These are phyloP conservation scores for Lasius platythorax DNA, from an alignment of 2,888 invertebrate species.

Conservation along the genomic window DNA sequence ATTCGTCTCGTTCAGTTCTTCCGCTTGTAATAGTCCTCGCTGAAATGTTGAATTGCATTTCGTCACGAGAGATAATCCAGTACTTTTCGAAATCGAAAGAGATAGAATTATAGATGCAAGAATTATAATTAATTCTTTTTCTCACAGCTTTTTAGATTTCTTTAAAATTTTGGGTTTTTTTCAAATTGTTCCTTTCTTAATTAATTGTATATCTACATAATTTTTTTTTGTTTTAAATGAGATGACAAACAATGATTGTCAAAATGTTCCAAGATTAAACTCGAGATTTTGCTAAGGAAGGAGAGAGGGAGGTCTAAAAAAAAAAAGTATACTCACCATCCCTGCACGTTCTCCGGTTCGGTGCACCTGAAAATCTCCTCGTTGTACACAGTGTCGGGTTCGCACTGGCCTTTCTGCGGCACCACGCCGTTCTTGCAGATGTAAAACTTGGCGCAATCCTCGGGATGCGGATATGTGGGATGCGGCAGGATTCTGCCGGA, in stretches of 20 bases:
- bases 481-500: conserved; percentile 91
- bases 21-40: conserved; percentile 91
- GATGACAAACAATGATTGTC: not conserved
- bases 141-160: not conserved
- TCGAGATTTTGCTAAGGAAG: not conserved
- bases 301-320: not conserved
- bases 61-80: not conserved
- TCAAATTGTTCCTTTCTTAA: not conserved
- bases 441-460: conserved; percentile 94
- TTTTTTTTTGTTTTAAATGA: not conserved
- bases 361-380: conserved; percentile 92
- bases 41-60: conserved; percentile 85
- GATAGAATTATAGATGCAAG: not conserved
- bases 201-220: not conserved
- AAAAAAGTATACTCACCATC: conserved; percentile 89
- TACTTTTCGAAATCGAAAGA: not conserved
- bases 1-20: conserved; percentile 66
- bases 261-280: not conserved
- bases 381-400: conserved; percentile 92
- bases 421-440: conserved; percentile 92
- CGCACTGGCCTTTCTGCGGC: conserved; percentile 92
- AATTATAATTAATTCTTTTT: not conserved
- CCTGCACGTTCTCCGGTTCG: conserved; percentile 91
- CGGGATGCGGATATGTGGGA: conserved; percentile 92
- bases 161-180: not conserved